Conservation (phyloP, 2,888 invertebrate species). For the Cheilosia soror region DNA sequence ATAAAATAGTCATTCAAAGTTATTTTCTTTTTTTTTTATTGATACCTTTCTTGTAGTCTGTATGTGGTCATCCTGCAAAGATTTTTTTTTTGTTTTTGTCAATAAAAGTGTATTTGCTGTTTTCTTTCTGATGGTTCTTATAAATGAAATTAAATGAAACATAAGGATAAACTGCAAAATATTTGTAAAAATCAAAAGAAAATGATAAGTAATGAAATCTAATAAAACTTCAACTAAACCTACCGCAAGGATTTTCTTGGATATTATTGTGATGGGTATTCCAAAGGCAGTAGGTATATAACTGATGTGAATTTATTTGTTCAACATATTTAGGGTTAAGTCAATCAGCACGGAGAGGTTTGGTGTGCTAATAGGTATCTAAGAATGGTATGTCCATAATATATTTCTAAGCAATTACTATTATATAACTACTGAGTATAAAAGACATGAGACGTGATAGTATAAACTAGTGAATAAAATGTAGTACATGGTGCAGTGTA, state of each 20-base stretch:
- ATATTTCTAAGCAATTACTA: too few relatives aligned
- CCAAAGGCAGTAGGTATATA: not conserved
- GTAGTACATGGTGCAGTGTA: too few relatives aligned
- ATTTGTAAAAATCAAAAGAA: constrained; percentile 9
- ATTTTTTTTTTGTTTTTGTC: constrained; percentile 42
- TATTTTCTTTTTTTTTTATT: constrained; percentile 25
- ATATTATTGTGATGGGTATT: not conserved
- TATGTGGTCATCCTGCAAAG: constrained; percentile 74
- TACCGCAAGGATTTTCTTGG: not conserved
- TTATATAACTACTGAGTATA: too few relatives aligned
- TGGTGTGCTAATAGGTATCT: too few relatives aligned
- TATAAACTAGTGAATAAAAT: too few relatives aligned
- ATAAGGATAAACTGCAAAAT: constrained; percentile 41
- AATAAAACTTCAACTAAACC: not conserved
- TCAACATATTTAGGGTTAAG: not conserved
- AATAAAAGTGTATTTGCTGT: not conserved
- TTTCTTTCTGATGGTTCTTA: constrained; percentile 29
- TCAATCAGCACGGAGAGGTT: too few relatives aligned
- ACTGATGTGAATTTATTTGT: not conserved
- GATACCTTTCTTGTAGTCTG: constrained; percentile 70
- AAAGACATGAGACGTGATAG: too few relatives aligned
- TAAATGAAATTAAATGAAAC: constrained; percentile 40
- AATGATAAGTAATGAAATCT: not conserved
- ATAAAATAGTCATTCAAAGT: constrained; percentile 1
- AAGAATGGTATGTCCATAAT: too few relatives aligned